Evolutionary conservation across 1,140 invertebrate genomes (phyloP).

Genomic region (Proales similis): DNA sequence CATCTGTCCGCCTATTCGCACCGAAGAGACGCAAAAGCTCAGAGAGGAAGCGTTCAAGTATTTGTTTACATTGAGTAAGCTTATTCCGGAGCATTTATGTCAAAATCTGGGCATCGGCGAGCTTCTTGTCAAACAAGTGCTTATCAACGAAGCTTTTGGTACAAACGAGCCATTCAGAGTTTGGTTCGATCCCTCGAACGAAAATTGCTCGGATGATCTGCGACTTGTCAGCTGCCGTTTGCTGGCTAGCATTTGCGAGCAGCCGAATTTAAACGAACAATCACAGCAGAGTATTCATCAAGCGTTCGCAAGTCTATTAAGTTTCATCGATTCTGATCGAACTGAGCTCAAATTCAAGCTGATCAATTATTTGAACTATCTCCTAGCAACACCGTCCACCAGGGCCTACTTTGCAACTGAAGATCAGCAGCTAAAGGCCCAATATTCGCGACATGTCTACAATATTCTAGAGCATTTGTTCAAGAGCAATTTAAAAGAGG

Average conservation of each 20-base stretch:
- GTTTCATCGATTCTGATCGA: no score
- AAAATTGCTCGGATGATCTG: no score
- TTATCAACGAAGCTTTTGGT: constrained; percentile 8
- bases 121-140: neutral
- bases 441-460: neutral
- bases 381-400: neutral
- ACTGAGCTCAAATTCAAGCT: constrained; percentile 31
- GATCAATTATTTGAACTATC: constrained; percentile 31
- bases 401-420: neutral
- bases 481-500: constrained; percentile 7
- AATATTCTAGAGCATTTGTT: constrained; percentile 25
- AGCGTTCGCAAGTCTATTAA: no score
- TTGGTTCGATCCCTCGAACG: no score
- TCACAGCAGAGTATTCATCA: no score
- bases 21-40: no score
- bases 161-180: no score
- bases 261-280: no score
- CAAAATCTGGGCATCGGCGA: constrained; percentile 27
- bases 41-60: constrained; percentile 24
- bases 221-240: no score
- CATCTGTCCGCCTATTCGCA: no score
- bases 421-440: neutral
- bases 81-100: constrained; percentile 17
- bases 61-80: constrained; percentile 11
- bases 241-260: no score